Evolutionary conservation across 2,888 invertebrate genomes (phyloP).

Genomic region (Yponomeuta evonymella): DNA sequence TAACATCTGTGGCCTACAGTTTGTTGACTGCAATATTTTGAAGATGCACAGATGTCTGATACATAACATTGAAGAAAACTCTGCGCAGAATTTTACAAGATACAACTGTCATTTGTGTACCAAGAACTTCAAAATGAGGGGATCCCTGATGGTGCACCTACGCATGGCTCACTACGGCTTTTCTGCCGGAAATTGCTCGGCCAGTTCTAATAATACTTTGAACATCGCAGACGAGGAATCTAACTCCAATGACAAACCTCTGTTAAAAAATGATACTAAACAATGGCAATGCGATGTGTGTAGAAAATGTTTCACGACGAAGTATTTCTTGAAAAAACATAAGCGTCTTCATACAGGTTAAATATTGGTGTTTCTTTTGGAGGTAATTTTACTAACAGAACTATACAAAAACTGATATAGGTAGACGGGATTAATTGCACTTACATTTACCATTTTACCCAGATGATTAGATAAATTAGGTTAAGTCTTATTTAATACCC

Average conservation of each 20-base stretch:
- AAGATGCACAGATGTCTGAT: conserved; percentile 85
- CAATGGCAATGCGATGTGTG: conserved; percentile 93
- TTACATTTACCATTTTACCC: too few species aligned
- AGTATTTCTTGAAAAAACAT: conserved; percentile 92
- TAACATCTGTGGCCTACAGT: conserved; percentile 83
- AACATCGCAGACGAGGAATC: conserved; percentile 30
- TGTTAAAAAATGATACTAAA: conserved; percentile 77
- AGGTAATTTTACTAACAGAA: conserved; percentile 67
- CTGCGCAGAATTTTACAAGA: conserved; percentile 53
- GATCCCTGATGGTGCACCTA: conserved; percentile 87
- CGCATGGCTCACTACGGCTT: conserved; percentile 85
- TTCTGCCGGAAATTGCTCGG: conserved; percentile 39
- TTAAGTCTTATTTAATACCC: too few species aligned
- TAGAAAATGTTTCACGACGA: conserved; percentile 89
- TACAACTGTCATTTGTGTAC: conserved; percentile 86
- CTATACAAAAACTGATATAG: neutral
- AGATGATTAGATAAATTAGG: too few species aligned
- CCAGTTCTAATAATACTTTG: conserved; percentile 23
- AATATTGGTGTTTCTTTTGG: conserved; percentile 60
- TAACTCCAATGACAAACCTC: conserved; percentile 17
- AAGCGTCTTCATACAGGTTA: conserved; percentile 89
- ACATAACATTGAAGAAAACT: conserved; percentile 70
- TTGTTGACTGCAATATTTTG: conserved; percentile 81
- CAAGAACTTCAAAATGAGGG: conserved; percentile 88
- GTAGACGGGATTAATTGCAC: neutral